These are phyloP conservation scores for Conchocele bisecta DNA, from an alignment of 2,888 invertebrate species.

Conservation along the genomic window DNA sequence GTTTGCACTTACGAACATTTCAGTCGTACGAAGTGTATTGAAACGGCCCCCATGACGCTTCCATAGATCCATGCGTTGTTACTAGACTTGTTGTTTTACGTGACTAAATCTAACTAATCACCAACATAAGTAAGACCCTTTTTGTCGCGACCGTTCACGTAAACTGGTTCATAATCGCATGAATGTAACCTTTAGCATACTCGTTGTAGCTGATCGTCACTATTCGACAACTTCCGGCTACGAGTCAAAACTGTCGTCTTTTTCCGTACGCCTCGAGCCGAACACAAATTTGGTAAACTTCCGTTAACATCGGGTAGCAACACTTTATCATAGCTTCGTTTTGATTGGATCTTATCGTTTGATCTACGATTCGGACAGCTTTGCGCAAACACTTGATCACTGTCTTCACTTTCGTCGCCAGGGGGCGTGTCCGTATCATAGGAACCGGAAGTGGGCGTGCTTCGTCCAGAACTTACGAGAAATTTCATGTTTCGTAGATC, in stretches of 20 bases:
- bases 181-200: too few species aligned
- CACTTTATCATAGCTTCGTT: conserved; percentile 26
- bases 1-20: too few species aligned
- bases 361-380: conserved; percentile 26
- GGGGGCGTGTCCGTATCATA: conserved; percentile 13
- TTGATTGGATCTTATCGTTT: not conserved
- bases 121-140: too few species aligned
- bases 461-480: conserved; percentile 65
- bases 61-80: too few species aligned
- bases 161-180: too few species aligned
- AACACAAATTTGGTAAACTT: conserved; percentile 11
- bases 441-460: conserved; percentile 44
- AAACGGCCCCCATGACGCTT: too few species aligned
- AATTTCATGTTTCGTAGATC: conserved; percentile 65
- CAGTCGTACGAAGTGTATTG: too few species aligned
- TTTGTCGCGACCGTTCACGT: too few species aligned
- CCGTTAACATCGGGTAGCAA: conserved; percentile 41
- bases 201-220: conserved; percentile 47
- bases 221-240: conserved; percentile 46
- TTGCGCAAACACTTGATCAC: conserved; percentile 51
- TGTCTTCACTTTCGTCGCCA: conserved; percentile 26
- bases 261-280: conserved; percentile 7
- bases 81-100: too few species aligned
- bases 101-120: too few species aligned
- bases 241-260: conserved; percentile 33